Percentiles rank a stretch among this genome's conserved stretches.
Conservation (phyloP, 2,888 invertebrate genomes). For the Brenthis daphne region DNA sequence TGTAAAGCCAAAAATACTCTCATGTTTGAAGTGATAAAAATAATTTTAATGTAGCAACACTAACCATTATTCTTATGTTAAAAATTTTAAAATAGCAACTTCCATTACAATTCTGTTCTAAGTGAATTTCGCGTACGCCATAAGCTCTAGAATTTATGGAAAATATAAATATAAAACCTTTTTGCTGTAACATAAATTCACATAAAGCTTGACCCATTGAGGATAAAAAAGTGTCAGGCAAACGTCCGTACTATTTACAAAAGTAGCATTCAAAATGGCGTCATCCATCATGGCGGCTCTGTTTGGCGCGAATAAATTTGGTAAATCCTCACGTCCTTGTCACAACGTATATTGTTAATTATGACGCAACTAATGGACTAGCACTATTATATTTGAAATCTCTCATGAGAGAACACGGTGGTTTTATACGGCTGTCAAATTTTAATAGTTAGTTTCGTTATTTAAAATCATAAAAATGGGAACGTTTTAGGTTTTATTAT, state of each 20-base stretch:
- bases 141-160: conserved; percentile 29
- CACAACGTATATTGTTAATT: conserved; percentile 45
- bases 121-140: conserved; percentile 17
- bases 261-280: conserved; percentile 55
- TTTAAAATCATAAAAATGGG: too few species aligned
- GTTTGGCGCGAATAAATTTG: conserved; percentile 45
- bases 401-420: too few species aligned
- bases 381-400: too few species aligned
- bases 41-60: neutral
- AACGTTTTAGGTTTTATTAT: too few species aligned
- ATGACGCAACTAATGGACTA: conserved; percentile 45
- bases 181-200: conserved; percentile 36
- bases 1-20: too few species aligned
- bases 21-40: too few species aligned
- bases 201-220: conserved; percentile 39
- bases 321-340: conserved; percentile 46
- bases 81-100: neutral
- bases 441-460: too few species aligned
- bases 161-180: conserved; percentile 36
- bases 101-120: neutral
- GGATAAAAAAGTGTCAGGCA: conserved; percentile 43
- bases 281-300: conserved; percentile 53
- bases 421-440: too few species aligned
- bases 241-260: conserved; percentile 47
- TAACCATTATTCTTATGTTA: neutral